Conservation (phyloP, 2,113 vertebrate species). For the Acanthochromis polyacanthus region DNA sequence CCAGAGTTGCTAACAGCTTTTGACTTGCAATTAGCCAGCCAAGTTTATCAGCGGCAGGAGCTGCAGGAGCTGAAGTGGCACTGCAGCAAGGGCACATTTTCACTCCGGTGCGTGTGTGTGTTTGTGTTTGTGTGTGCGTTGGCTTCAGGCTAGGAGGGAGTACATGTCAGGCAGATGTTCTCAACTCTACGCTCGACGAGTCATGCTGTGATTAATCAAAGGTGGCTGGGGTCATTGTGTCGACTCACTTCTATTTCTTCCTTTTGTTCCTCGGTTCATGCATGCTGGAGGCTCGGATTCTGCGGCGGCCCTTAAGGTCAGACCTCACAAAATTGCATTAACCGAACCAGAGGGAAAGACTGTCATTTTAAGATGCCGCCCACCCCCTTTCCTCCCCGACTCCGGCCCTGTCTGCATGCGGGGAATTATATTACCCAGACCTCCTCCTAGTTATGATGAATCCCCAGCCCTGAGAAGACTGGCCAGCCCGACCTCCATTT, state of each 20-base stretch:
- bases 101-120: not conserved
- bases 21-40: slow-evolving; percentile 82
- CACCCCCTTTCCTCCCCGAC: not conserved
- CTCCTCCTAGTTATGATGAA: slow-evolving; percentile 80
- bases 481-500: slow-evolving; percentile 80
- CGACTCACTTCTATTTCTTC: slow-evolving; percentile 19
- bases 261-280: slow-evolving; percentile 5
- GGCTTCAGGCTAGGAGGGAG: slow-evolving; percentile 9
- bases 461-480: slow-evolving; percentile 77
- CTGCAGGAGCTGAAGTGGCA: slow-evolving; percentile 51
- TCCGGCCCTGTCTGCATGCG: slow-evolving; percentile 60
- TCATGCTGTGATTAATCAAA: slow-evolving; percentile 59
- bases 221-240: slow-evolving; percentile 37
- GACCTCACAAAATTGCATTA: slow-evolving; percentile 64
- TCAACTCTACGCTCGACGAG: slow-evolving; percentile 7
- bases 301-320: slow-evolving; percentile 50
- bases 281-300: not conserved
- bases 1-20: slow-evolving; percentile 79
- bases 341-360: slow-evolving; percentile 61
- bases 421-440: slow-evolving; percentile 78
- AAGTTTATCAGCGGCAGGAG: slow-evolving; percentile 77
- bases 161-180: slow-evolving; percentile 56
- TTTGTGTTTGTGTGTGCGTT: not conserved
- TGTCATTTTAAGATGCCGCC: slow-evolving; percentile 54
- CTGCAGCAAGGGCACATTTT: slow-evolving; percentile 13